Percentiles rank a stretch among this genome's conserved stretches.
These are phyloP conservation scores for Ophiodon elongatus DNA, from an alignment of 2,113 vertebrate species.

Conservation along the genomic window DNA sequence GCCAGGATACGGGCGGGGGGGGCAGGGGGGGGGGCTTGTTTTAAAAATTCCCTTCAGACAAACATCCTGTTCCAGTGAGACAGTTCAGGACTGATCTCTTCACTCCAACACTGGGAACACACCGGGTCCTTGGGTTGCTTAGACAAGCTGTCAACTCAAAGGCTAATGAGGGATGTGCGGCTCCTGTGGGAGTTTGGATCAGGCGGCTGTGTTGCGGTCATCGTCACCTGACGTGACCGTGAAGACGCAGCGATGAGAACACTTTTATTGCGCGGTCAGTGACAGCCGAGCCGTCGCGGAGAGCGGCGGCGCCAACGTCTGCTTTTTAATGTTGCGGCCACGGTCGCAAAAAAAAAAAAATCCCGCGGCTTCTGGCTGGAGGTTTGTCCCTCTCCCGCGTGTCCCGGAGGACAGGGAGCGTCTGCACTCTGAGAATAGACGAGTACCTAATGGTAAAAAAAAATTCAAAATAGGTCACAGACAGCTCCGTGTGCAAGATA, in stretches of 20 bases:
- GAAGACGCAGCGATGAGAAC: not conserved
- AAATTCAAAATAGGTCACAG: conserved; percentile 10
- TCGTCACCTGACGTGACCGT: not conserved
- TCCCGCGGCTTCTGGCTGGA: no score
- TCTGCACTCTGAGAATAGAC: conserved; percentile 26
- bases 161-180: not conserved
- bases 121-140: not conserved
- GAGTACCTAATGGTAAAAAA: not conserved
- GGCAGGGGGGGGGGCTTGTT: not conserved
- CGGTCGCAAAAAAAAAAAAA: no score
- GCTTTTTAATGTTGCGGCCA: not conserved
- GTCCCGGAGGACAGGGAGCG: not conserved
- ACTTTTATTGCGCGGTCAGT: not conserved
- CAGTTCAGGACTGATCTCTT: not conserved
- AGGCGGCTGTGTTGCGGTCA: not conserved
- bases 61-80: not conserved
- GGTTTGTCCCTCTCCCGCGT: not conserved
- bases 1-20: no score
- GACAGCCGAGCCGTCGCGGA: not conserved
- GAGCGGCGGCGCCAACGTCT: no score
- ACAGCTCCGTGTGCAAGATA: conserved; percentile 10
- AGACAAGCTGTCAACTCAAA: not conserved
- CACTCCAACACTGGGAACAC: no score
- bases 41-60: not conserved
- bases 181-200: not conserved